Evolutionary conservation across 1,140 invertebrate species (phyloP), one percentile per base, ranked within the genome.

Genomic region (Apis cerana): DNA sequence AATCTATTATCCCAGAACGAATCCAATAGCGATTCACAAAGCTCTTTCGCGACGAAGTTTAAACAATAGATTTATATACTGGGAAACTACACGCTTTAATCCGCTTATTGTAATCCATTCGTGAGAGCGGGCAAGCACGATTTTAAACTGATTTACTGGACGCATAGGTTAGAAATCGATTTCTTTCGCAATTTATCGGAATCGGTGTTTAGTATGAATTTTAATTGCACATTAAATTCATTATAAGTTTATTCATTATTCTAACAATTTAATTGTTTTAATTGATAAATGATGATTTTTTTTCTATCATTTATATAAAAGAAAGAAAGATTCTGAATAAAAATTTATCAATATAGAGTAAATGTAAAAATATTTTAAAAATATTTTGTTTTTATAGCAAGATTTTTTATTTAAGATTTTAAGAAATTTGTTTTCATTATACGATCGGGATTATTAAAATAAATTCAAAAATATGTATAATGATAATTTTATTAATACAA

Each of bases 81-180:
- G 27, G 81, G 21, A 82, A 82, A 78, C 48, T 64, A 78, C 58
- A 70, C 81, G 59, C 17, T 77, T n/a, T 82, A 50, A 82, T 82
- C 75, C 67, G 62, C 75, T 78, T 78, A 77, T 68, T 11, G 75
- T 71, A 78, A 78, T 82, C 75, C 75, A 33, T 12, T 78, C 52
- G 59, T 62, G 75, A 48, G 50, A 82, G 48, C 75, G 50, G 19
- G 48, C 50, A 33, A 75, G 71, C 71, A 43, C n/a, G 58, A 75
- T 75, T 62, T 62, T 58, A 75, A 75, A 75, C 13, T 59, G 71
- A 74, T 74, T 59, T 59, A 59, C 21, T 33, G 17, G 17, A 59
- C 19, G 58, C 33, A 5, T 58, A 19, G 52, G 54, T 69, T 52
- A 59, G 23, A 23, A 17, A 59, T 76, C 58, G 74, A 75, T 82